Conservation (phyloP, 2,113 vertebrate species). For the Heloderma charlesbogerti region DNA sequence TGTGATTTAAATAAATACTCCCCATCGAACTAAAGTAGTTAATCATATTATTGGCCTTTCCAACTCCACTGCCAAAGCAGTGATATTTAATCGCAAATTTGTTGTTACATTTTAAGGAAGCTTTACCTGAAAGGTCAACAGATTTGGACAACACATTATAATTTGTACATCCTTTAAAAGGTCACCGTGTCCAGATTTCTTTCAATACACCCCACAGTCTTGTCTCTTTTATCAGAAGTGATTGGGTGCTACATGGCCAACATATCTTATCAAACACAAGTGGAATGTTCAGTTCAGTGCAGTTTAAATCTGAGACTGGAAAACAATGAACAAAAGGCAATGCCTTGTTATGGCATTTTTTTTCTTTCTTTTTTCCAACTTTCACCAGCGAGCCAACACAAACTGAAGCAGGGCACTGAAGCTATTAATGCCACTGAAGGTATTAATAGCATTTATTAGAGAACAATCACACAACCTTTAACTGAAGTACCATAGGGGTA, state of each 20-base stretch:
- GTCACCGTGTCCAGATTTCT: slow-evolving; percentile 47
- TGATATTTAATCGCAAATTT: slow-evolving; percentile 71
- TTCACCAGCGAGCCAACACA: background rate
- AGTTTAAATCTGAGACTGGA: background rate
- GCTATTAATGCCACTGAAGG: background rate
- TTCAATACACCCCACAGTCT: slow-evolving; percentile 8
- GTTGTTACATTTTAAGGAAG: slow-evolving; percentile 58
- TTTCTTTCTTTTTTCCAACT: background rate
- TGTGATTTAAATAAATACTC: slow-evolving; percentile 49
- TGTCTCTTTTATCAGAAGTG: slow-evolving; percentile 33
- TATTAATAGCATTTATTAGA: background rate
- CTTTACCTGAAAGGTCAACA: slow-evolving; percentile 69
- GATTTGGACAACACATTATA: slow-evolving; percentile 70
- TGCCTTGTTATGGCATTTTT: background rate
- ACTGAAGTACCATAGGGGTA: background rate
- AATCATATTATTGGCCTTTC: slow-evolving; percentile 68
- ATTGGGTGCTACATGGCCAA: slow-evolving; percentile 8
- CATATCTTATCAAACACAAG: slow-evolving; percentile 1
- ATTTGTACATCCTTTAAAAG: slow-evolving; percentile 69
- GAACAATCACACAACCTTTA: background rate
- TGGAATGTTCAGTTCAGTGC: background rate
- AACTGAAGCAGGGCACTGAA: too few relatives aligned
- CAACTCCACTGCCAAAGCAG: slow-evolving; percentile 46
- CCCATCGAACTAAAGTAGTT: slow-evolving; percentile 10
- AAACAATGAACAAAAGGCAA: background rate